Base-by-base conservation (phyloP, 2,888 invertebrate genomes). In the Drosophila meridionalis region DNA sequence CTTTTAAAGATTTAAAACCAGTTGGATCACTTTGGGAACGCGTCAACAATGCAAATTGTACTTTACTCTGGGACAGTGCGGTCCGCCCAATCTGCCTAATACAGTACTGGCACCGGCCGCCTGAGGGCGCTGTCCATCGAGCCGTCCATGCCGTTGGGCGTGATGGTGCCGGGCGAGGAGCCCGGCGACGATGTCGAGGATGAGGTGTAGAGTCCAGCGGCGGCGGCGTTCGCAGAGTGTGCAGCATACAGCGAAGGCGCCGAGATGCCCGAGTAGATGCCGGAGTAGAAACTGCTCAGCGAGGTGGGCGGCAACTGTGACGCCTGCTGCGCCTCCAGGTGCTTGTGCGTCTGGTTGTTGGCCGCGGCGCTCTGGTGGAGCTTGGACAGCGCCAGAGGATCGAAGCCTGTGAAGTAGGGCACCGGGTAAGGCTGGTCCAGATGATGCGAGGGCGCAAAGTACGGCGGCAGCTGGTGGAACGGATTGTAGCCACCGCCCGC, bases 361-460 rank as follows among this genome's bases (percentile, higher is more conserved):
- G 92, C 90, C 28, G 93, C 93, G 11, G 92, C 93, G 45, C 78
- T 78, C 74, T 93, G 93, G 71, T 93, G 93, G 50, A 93, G 80
- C 80, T 93, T 93, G 7, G 93, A 93, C 30, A 93, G 76, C 0
- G 93, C 92, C 52, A 93, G 68, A 1, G 93, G 93, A 80, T 93
- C 93, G 58, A 93, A 93, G 40, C 93, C 92, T 3, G 93, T 92
- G 73, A 93, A 93, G 70, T 93, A 93, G 43, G 93, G 93, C 71
- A 93, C 92, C 38, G 93, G 92, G 69, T 93, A 93, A n/a, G 93
- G 91, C 94, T 96, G 81, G 94, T 95, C 93, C 94, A 95, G 92
- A 94, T 95, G 92, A 95, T 96, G 95, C 56, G 97, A 95, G 34
- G 96, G 96, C 57, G 96, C 96, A 92, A 97, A 97, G 93, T 97